phyloP scores from a whole-genome alignment of 1,140 invertebrate species.

The Melipona quadrifasciata region DNA sequence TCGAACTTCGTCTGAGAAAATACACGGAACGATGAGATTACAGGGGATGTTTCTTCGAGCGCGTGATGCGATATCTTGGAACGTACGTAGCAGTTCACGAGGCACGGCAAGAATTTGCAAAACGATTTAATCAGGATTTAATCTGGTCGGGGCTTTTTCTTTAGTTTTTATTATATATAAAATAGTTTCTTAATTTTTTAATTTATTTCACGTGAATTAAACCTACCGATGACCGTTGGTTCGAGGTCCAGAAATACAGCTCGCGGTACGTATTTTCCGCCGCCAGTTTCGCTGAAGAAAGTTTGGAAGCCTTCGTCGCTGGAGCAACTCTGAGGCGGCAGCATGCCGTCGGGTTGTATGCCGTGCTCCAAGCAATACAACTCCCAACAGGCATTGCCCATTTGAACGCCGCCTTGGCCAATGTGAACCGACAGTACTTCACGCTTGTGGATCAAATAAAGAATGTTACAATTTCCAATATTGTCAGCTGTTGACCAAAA shows the following conservation, averaged over 20 bases:
- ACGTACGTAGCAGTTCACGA: too few species aligned
- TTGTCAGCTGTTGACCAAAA: neutral
- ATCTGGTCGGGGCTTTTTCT: too few species aligned
- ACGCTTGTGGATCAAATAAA: conserved; percentile 55
- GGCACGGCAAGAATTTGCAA: neutral
- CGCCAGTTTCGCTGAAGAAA: conserved; percentile 86
- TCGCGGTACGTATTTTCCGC: conserved; percentile 88
- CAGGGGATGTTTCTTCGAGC: too few species aligned
- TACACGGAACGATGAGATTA: too few species aligned
- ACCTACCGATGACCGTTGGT: conserved; percentile 86
- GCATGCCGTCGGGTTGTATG: conserved; percentile 85
- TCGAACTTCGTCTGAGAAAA: conserved; percentile 86
- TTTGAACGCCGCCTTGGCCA: conserved; percentile 89
- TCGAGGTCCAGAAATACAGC: conserved; percentile 92
- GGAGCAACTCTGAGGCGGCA: conserved; percentile 69
- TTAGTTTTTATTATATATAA: too few species aligned
- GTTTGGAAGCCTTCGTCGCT: conserved; percentile 85
- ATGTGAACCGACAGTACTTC: conserved; percentile 85
- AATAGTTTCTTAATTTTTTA: too few species aligned
- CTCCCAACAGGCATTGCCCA: conserved; percentile 87
- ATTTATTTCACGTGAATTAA: neutral
- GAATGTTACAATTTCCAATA: neutral
- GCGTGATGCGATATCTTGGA: too few species aligned
- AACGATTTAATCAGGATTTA: neutral
- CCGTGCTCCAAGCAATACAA: conserved; percentile 89